Conservation (phyloP, 1,140 invertebrate genomes). For the Rhagoletis zephyria region DNA sequence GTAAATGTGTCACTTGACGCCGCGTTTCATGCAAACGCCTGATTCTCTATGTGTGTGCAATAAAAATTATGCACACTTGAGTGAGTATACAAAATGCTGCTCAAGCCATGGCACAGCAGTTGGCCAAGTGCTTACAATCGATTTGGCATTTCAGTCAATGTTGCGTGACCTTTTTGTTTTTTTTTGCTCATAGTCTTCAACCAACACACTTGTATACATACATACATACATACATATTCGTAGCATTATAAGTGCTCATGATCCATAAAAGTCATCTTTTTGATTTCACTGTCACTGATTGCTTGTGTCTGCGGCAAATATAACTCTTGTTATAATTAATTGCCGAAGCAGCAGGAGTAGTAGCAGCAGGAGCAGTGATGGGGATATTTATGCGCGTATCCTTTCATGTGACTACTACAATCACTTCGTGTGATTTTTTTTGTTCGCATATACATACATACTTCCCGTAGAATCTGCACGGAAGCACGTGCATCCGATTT, state of each 20-base stretch:
- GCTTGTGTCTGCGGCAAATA: constrained; percentile 28
- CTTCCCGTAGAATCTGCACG: background rate
- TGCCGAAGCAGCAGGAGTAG: background rate
- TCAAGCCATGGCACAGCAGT: background rate
- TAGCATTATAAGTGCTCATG: background rate
- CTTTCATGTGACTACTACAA: background rate
- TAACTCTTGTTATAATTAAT: constrained; percentile 45
- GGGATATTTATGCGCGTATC: no score
- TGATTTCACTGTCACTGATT: constrained; percentile 36
- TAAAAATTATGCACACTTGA: constrained; percentile 45
- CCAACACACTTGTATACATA: background rate
- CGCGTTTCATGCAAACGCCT: background rate
- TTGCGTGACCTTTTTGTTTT: background rate
- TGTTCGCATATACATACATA: background rate
- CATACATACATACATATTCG: background rate
- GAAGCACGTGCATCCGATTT: background rate
- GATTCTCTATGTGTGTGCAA: background rate
- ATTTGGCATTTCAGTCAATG: constrained; percentile 13
- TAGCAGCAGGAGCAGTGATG: background rate
- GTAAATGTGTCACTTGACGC: background rate
- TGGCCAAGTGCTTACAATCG: background rate
- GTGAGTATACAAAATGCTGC: background rate
- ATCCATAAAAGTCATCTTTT: constrained; percentile 20
- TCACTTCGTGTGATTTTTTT: background rate
- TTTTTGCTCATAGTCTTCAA: background rate